Conservation (phyloP, 2,888 invertebrate species). For the Cylloceria caligata region DNA sequence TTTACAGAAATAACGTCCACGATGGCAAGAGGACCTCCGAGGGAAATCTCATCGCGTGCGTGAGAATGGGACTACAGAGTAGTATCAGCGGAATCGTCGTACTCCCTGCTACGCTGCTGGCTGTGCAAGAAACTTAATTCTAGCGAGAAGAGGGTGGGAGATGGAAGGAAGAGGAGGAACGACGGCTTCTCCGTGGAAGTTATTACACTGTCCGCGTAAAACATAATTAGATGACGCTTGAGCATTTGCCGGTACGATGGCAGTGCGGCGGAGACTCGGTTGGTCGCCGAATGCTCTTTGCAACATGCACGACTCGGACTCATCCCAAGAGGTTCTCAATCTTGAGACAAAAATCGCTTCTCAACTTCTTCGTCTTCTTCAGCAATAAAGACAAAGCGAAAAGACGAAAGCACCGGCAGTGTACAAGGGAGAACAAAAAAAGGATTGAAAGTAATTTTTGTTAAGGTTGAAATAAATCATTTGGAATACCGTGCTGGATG, state of each 20-base stretch:
- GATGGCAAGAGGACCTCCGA: conserved; percentile 49
- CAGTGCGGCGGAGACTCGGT: conserved; percentile 10
- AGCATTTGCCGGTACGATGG: conserved; percentile 48
- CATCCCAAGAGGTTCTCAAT: conserved; percentile 37
- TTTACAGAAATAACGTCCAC: conserved; percentile 10
- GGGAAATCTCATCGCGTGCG: conserved; percentile 74
- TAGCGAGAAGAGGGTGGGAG: background rate
- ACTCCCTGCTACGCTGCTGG: conserved; percentile 32
- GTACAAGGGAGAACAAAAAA: conserved; percentile 8
- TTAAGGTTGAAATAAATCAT: conserved; percentile 32
- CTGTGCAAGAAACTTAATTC: conserved; percentile 69
- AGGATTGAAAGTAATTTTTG: conserved; percentile 33
- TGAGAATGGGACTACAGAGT: conserved; percentile 47
- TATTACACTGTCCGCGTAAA: conserved; percentile 75
- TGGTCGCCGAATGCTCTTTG: conserved; percentile 45
- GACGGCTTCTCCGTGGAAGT: conserved; percentile 69
- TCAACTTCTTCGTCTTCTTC: conserved; percentile 11
- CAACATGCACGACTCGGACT: conserved; percentile 39
- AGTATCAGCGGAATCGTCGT: conserved; percentile 47
- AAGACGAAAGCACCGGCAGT: background rate
- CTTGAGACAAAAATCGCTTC: conserved; percentile 22
- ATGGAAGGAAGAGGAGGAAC: background rate
- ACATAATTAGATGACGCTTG: conserved; percentile 76
- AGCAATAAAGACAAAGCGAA: background rate
- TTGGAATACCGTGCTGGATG: conserved; percentile 18